Evolutionary conservation across 2,113 vertebrate species (phyloP), one percentile per base, ranked within the genome.

Genomic region (Menura novaehollandiae): DNA sequence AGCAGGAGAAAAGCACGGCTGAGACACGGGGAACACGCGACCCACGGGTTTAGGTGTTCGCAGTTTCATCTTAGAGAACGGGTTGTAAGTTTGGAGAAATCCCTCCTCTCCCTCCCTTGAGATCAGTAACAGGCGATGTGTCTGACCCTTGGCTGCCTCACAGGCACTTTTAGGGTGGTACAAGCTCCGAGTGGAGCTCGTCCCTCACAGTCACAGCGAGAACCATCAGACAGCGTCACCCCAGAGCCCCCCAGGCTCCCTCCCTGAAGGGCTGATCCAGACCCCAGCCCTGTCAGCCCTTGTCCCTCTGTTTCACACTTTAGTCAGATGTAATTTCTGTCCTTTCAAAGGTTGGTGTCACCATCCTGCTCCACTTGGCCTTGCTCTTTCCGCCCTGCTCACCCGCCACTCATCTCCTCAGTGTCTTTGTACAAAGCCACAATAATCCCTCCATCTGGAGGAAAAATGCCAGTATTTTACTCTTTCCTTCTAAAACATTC

Each of bases 161-260:
- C 46, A 9, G 43, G 24, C 7, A 2, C 2, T 5, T 11, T 1
- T 4, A 5, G 39, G 6, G 56, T 9, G 3, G 13, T 3, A 4
- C 80, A 22, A 6, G 23, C 63, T 22, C 59, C 1, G 33, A 13
- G 37, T 3, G 47, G 41, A 33, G 68, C 85, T 67, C 2, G 1
- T 6, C 62, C 67, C 76, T 18, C 1, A 1, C 18, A 2, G 32
- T 2, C 14, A 4, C 74, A 16, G 37, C 18, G 5, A 3, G 20
- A 5, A 3, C 46, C 28, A 2, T 4, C 0, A 0, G 6, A 6
- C 15, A 7, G 18, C 1, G 0, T 4, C 16, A 19, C 16, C 4
- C 44, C 11, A 3, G 53, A 47, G 30, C 37, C 41, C 20, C 5
- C 9, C 30, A 2, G 22, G 47, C 30, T 86, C 71, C 46, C 46